These are phyloP conservation scores for Heliopora coerulea DNA, from an alignment of 92 coral and sea anemone genomes.

Conservation along the genomic window DNA sequence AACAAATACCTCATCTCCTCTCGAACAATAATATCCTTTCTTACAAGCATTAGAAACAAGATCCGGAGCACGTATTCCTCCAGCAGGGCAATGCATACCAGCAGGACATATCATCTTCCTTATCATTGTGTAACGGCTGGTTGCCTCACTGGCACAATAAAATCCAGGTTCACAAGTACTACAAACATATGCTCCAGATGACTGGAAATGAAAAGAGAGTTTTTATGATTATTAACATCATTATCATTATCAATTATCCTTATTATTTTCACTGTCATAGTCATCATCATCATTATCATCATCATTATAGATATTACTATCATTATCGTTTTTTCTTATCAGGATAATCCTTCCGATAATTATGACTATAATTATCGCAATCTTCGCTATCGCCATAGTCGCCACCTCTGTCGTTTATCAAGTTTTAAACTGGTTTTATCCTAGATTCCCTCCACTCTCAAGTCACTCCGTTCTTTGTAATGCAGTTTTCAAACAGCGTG, in stretches of 20 bases:
- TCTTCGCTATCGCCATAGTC: no score
- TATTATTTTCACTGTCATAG: neutral
- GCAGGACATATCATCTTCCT: constrained; percentile 83
- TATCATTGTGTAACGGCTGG: constrained; percentile 80
- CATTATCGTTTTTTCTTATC: no score
- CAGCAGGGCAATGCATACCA: constrained; percentile 89
- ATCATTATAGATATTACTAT: neutral
- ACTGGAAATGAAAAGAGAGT: constrained; percentile 45
- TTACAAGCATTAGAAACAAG: constrained; percentile 78
- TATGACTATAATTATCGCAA: no score
- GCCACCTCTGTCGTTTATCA: no score
- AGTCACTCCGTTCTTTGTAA: no score
- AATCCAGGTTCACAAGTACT: constrained; percentile 80
- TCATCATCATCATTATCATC: neutral
- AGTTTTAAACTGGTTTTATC: no score
- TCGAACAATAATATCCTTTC: constrained; percentile 79
- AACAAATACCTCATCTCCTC: constrained; percentile 83
- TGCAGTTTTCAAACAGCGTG: no score
- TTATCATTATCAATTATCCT: constrained; percentile 7
- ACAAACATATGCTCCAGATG: constrained; percentile 83
- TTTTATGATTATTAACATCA: neutral
- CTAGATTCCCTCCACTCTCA: no score
- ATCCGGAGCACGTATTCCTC: constrained; percentile 75
- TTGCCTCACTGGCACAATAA: constrained; percentile 82
- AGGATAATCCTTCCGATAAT: no score